Evolutionary conservation across 2,888 invertebrate species (phyloP), one percentile per base, ranked within the genome.

Genomic region (Drosophila heteroneura): DNA sequence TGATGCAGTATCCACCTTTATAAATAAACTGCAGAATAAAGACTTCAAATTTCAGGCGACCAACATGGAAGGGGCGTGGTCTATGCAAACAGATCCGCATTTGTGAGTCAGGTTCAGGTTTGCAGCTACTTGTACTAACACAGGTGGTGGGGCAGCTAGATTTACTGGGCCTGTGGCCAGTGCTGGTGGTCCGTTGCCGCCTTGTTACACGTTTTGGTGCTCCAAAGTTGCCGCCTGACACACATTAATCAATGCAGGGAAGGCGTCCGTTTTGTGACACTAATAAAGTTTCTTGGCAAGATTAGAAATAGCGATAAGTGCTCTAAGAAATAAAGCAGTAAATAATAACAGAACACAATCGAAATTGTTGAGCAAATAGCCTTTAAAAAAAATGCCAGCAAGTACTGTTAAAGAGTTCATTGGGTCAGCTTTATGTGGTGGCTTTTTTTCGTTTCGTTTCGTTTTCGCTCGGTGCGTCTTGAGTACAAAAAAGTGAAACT

Each of bases 241-340:
- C 59, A 83, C 89, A 87, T 87, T 87, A 87, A 87, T 87, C 87
- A 90, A 79, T 71, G 74, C 68, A 56, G 52, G 53, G 56, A 66
- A 81, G 79, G 76, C 74, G 81, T 72, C 79, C 9, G 47, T 51
- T 64, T 52, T 68, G 73, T 83, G 87, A 88, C 90, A 83, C 86
- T 87, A 87, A 87, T 87, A 89, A 87, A 90, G 86, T 86, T 82
- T 88, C 80, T 78, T 81, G 75, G 88, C 88, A 80, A 83, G 90
- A 89, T 86, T 75, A 62, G n/a, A 70, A 61, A 58, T 73, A 52
- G 67, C 68, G 85, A 83, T 82, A 82, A 79, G 26, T 47, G 30
- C 54, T 7, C 12, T 5, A 22, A 16, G 63, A 72, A 61, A 52
- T 63, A 54, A 54, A 58, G 54, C 58, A 62, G 56, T 68, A 68